phyloP scores from a whole-genome alignment of 2,113 vertebrate species.

The Trichechus manatus region DNA sequence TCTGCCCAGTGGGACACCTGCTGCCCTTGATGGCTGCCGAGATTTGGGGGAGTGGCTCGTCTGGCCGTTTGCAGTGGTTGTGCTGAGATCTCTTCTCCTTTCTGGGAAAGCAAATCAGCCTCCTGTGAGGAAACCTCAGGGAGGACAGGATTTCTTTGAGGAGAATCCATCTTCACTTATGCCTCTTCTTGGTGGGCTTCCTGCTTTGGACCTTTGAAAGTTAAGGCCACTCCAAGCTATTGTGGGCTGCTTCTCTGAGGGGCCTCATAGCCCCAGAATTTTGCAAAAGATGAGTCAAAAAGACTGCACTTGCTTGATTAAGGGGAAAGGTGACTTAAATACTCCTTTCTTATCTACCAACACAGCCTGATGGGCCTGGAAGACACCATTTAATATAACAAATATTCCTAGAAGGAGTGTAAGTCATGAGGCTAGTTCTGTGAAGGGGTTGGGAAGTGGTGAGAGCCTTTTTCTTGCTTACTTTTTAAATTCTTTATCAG shows the following conservation, averaged over 20 bases:
- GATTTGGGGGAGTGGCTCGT: neutral
- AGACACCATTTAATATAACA: neutral
- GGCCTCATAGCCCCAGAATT: neutral
- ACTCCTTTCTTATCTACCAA: neutral
- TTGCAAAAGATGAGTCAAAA: neutral
- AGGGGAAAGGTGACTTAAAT: neutral
- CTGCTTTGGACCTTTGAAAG: neutral
- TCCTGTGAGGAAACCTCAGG: constrained; percentile 19
- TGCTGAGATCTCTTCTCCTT: neutral
- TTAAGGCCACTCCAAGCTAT: neutral
- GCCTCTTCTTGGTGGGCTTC: neutral
- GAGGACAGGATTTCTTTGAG: constrained; percentile 1
- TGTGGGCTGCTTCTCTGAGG: constrained; percentile 1
- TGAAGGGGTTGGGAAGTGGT: neutral
- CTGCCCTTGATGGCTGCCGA: neutral
- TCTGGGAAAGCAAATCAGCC: neutral
- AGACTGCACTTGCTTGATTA: neutral
- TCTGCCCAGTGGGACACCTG: neutral
- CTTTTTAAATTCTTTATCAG: neutral
- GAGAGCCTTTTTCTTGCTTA: neutral
- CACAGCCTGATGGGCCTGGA: neutral
- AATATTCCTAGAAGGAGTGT: neutral
- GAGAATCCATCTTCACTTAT: neutral
- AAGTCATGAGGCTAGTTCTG: neutral
- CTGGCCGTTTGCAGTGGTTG: neutral